phyloP scores from a whole-genome alignment of 2,888 invertebrate species.

The Azorinus chamasolen region DNA sequence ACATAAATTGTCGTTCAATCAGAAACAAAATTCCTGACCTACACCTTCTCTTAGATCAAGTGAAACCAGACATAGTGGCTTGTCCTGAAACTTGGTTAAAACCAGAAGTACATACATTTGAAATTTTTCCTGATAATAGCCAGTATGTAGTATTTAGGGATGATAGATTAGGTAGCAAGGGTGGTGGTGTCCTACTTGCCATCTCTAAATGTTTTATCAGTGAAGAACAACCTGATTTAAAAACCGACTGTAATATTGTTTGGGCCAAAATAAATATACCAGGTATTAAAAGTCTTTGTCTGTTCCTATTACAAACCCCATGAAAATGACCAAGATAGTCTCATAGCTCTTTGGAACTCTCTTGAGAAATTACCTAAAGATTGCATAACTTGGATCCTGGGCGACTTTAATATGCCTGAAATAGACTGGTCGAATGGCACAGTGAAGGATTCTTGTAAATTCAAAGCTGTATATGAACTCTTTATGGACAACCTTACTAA shows the following conservation, averaged over 20 bases:
- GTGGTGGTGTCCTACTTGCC: conserved; percentile 32
- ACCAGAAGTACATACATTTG: conserved; percentile 21
- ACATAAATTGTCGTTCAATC: conserved; percentile 6
- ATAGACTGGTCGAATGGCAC: conserved; percentile 8
- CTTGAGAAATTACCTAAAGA: conserved; percentile 16
- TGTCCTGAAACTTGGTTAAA: conserved; percentile 41
- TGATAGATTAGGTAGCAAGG: conserved; percentile 6
- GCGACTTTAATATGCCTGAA: too few species aligned
- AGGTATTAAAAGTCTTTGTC: neutral
- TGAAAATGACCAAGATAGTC: conserved; percentile 17
- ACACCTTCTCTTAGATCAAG: neutral
- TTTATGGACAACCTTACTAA: conserved; percentile 2
- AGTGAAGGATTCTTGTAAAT: neutral
- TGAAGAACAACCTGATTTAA: conserved; percentile 27
- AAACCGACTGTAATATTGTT: conserved; percentile 9
- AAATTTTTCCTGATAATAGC: conserved; percentile 20
- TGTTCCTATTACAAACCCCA: conserved; percentile 19
- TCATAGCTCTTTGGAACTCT: conserved; percentile 15
- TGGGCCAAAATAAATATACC: conserved; percentile 22
- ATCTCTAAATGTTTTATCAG: neutral
- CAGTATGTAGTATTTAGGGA: conserved; percentile 5
- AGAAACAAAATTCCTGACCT: conserved; percentile 15
- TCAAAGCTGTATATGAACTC: neutral
- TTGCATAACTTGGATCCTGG: conserved; percentile 12
- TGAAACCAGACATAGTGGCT: conserved; percentile 30